A percentile compares a stretch with the other conserved stretches of the same genome.
These are phyloP conservation scores for Papilio gigon DNA, from an alignment of 2,888 invertebrate genomes.

Conservation along the genomic window DNA sequence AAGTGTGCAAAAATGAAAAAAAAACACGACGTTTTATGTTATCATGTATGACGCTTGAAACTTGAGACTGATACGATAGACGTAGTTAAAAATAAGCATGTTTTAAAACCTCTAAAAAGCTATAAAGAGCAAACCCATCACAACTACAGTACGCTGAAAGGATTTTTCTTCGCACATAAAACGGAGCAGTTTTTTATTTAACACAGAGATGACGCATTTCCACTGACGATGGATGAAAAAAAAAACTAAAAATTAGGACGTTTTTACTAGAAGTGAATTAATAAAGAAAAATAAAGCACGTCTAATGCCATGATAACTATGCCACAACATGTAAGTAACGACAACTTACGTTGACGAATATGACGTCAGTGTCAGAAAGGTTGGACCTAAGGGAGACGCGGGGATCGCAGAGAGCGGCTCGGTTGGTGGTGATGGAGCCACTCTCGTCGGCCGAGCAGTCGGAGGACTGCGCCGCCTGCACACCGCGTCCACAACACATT, in stretches of 20 bases:
- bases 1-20: neutral
- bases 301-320: constrained; percentile 14
- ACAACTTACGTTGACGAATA: constrained; percentile 91
- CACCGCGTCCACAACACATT: constrained; percentile 57
- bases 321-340: constrained; percentile 52
- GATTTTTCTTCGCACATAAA: too few species aligned
- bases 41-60: too few species aligned
- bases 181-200: neutral
- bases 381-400: constrained; percentile 93
- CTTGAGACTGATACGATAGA: neutral
- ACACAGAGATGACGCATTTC: neutral
- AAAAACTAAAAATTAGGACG: neutral
- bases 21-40: neutral
- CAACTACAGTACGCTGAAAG: neutral
- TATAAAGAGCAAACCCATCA: neutral
- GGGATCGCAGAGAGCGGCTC: constrained; percentile 87
- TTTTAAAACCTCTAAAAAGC: neutral
- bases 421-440: constrained; percentile 91
- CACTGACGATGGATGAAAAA: neutral
- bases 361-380: constrained; percentile 96
- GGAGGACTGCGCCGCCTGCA: constrained; percentile 85
- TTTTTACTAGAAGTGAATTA: neutral
- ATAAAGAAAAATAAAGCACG: neutral
- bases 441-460: constrained; percentile 85
- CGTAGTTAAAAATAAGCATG: neutral